phyloP scores from a whole-genome alignment of 2,113 vertebrate genomes.

The Leuciscus idus region DNA sequence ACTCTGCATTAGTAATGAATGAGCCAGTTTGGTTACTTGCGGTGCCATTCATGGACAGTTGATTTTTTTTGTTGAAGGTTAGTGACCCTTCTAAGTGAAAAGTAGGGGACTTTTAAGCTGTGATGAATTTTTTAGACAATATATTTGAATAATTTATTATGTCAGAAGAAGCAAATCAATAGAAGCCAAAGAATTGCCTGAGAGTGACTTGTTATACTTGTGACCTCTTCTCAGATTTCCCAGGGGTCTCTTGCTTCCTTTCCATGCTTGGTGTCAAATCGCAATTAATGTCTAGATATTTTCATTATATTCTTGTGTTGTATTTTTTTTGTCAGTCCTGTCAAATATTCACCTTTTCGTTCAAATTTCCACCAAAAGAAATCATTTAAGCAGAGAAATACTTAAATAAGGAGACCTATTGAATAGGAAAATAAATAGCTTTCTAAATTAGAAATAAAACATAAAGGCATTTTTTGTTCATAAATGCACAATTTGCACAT shows the following conservation, averaged over 20 bases:
- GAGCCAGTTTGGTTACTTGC: not conserved
- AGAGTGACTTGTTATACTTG: constrained; percentile 15
- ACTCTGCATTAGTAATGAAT: not conserved
- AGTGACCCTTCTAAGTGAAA: constrained; percentile 4
- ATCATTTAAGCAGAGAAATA: not conserved
- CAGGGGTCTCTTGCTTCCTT: not conserved
- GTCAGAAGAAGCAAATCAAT: constrained; percentile 5
- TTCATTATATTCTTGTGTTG: not conserved
- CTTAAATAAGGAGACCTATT: not conserved
- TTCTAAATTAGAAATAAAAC: not conserved
- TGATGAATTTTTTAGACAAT: constrained; percentile 9
- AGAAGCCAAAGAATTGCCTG: constrained; percentile 3
- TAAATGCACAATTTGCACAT: not conserved
- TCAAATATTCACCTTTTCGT: not conserved
- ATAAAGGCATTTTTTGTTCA: not conserved
- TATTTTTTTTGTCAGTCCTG: not conserved
- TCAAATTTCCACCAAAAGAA: not conserved
- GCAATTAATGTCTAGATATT: not conserved
- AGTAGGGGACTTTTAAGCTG: not conserved
- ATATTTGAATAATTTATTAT: constrained; percentile 31
- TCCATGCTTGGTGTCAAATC: not conserved
- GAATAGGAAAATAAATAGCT: not conserved
- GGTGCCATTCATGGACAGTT: not conserved
- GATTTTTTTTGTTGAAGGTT: not conserved
- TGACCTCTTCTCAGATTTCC: constrained; percentile 26